Base-by-base conservation (phyloP, 2,797 vertebrate genomes). In the Acanthurus tractus region DNA sequence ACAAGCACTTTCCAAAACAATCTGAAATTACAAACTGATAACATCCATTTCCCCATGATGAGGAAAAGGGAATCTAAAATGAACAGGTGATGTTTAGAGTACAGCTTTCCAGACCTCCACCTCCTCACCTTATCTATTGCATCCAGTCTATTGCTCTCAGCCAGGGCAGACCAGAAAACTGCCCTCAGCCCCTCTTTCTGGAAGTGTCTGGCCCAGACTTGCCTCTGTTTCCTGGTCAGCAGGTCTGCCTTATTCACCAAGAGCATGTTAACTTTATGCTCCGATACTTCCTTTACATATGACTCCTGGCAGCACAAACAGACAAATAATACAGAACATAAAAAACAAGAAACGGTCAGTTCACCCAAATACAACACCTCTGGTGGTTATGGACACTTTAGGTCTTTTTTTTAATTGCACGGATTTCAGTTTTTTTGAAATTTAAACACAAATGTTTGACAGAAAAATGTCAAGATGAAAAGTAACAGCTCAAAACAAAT, bases 151-250 rank as follows among this genome's bases (percentile, higher is more conserved):
- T 64, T 25, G 22, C 89, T 90, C 87, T 98, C 97, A 25, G 95
- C 95, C 87, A 99, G 71, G 9, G 98, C 98, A 0, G 98, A 99
- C 98, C 98, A 99, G 94, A 99, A 99, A 72, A 97, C 96, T 2
- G 97, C 95, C 79, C 95, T 95, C 22, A 97, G 62, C 0, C 96
- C 96, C 44, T 99, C 96, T 8, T 91, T 96, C 87, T 98, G 94
- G 76, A 99, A 99, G 92, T 95, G 90, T 4, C 44, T 78, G 20
- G 98, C 97, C 98, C 98, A 99, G 65, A 78, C 85, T 46, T 76
- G 64, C 8, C 98, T 95, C 86, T 99, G 98, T 83, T 96, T 93
- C 40, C 92, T 85, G 48, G 94, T 98, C 86, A 99, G 81, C 83
- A 99, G 69, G 88, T 99, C 98, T 0, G 98, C 97, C 88, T 99